These are phyloP conservation scores for Oncorhynchus nerka DNA, from an alignment of 2,113 vertebrate genomes.

Conservation along the genomic window DNA sequence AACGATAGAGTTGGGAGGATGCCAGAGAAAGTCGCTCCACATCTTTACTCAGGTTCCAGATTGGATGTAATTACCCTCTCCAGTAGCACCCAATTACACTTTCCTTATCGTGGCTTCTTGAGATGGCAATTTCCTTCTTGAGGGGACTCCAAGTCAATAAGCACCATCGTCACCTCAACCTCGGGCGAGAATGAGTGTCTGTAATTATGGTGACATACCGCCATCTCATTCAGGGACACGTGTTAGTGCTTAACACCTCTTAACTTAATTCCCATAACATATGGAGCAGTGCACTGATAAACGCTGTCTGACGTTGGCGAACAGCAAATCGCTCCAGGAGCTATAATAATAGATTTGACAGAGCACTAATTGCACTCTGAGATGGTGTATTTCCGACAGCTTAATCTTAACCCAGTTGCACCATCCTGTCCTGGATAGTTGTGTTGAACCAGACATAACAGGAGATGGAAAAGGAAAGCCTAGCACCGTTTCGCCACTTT, in stretches of 20 bases:
- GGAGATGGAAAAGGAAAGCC: no score
- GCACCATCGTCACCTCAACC: slow-evolving; percentile 42
- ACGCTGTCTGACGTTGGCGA: slow-evolving; percentile 16
- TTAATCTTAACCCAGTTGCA: no score
- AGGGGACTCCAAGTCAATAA: slow-evolving; percentile 56
- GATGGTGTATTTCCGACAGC: not conserved
- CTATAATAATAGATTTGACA: not conserved
- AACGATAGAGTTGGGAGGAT: not conserved
- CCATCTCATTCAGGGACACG: slow-evolving; percentile 24
- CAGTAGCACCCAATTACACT: slow-evolving; percentile 53
- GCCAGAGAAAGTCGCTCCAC: slow-evolving; percentile 22
- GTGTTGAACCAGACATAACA: no score
- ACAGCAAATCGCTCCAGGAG: slow-evolving; percentile 2
- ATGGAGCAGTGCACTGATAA: slow-evolving; percentile 2
- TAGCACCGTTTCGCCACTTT: no score
- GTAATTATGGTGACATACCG: slow-evolving; percentile 61
- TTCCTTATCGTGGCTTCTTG: slow-evolving; percentile 57
- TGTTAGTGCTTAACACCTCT: slow-evolving; percentile 35
- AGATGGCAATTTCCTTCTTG: slow-evolving; percentile 62
- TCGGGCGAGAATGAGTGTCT: slow-evolving; percentile 41
- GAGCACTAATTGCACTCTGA: not conserved
- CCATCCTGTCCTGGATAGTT: no score
- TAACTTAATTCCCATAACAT: slow-evolving; percentile 36
- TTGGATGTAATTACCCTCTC: slow-evolving; percentile 54
- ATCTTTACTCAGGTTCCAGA: slow-evolving; percentile 28